Base-by-base conservation (phyloP, 37 sponge, comb jelly and placozoan genomes). In the Theonella swinhoei region DNA sequence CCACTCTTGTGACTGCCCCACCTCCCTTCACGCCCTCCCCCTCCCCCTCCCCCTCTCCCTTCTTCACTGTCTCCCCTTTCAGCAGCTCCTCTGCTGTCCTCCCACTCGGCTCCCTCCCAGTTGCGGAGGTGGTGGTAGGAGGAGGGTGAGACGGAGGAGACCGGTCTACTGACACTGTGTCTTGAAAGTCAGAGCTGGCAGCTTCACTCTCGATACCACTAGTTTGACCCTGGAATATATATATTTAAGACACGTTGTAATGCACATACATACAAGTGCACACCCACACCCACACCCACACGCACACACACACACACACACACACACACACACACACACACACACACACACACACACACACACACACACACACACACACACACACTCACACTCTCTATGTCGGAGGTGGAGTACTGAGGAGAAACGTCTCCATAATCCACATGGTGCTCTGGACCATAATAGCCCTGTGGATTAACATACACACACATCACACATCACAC, bases 131-230 rank as follows among this genome's bases (percentile, higher is more conserved):
- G 42, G 19, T 40, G 42, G 54, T 47, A 14, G 42, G 26, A 25
- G 40, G 54, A 47, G 73, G n/a, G 42, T 72, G 73, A 42, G 73
- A 72, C 42, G 42, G 73, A 72, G 73, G 42, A 25, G 73, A 47
- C 11, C 54, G 54, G 54, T 47, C 54, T 7, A 47, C 54, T 7
- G 54, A 47, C 11, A 17, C 11, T 17, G 54, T 47, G 54, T 47
- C 54, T 7, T 47, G 54, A 14, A 47, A 17, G 11, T 47, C 54
- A 7, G 54, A 47, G 11, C 54, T 14, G 11, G 54, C 14, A 47
- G 54, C 54, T 14, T 47, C 54, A 14, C 54, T 47, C 54, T 47
- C 54, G 7, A 47, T 47, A 7, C 54, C 54, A 47, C 54, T 47
- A 47, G 54, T 47, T 14, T 47, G 54, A 47, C 54, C 54, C 54